Evolutionary conservation across 2,797 vertebrate genomes (phyloP).

Genomic region (Todus mexicanus): DNA sequence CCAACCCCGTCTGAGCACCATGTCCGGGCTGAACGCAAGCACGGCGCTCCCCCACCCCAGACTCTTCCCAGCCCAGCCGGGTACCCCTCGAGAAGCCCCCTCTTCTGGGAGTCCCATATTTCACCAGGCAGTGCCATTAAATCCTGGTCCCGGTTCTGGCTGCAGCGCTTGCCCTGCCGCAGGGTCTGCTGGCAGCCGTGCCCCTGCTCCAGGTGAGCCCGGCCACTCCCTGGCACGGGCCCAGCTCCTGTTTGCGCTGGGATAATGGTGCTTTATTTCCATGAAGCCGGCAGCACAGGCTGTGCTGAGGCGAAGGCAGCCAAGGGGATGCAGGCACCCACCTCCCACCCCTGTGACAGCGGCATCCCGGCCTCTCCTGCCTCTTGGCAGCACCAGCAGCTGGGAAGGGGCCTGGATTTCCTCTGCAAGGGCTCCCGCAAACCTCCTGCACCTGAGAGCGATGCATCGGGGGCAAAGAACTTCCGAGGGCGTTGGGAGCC

Average conservation of each 20-base stretch:
- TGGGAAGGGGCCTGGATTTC: not conserved
- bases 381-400: not conserved
- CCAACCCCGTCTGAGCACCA: not conserved
- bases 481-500: not conserved
- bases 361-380: not conserved
- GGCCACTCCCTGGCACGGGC: not conserved
- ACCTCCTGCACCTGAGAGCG: not conserved
- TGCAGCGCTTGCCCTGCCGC: not conserved
- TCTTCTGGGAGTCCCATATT: not conserved
- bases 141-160: fast-evolving
- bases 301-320: not conserved
- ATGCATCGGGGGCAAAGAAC: not conserved
- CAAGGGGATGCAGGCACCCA: not conserved
- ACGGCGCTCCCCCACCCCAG: not conserved
- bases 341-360: not conserved
- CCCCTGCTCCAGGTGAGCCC: not conserved
- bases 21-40: not conserved
- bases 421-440: not conserved
- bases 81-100: no score
- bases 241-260: slow-evolving; percentile 17
- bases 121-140: no score
- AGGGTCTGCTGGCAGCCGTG: fast-evolving
- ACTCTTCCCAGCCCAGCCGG: not conserved
- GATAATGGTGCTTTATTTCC: not conserved
- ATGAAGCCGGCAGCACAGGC: not conserved